These are phyloP conservation scores for Autographa gamma DNA, from an alignment of 2,888 invertebrate species.

Conservation along the genomic window DNA sequence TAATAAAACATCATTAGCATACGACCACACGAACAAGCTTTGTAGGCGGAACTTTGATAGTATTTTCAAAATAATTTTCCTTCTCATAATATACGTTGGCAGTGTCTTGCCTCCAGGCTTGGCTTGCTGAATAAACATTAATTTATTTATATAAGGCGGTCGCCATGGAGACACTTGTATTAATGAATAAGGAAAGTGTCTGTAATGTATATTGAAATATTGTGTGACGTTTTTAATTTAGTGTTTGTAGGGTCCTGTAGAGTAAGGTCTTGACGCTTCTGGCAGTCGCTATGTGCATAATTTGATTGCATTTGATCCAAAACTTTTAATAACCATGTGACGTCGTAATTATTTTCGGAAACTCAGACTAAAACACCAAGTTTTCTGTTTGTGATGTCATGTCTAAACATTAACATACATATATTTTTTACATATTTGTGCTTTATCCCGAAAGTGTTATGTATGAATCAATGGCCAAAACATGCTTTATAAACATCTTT, in stretches of 20 bases:
- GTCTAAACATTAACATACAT: too few relatives aligned
- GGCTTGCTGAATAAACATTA: constrained; percentile 59
- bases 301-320: too few relatives aligned
- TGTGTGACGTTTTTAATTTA: constrained; percentile 18
- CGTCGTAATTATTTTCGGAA: too few relatives aligned
- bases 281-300: neutral
- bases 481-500: too few relatives aligned
- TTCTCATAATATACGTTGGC: constrained; percentile 53
- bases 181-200: constrained; percentile 45
- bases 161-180: constrained; percentile 44
- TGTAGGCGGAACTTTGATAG: constrained; percentile 61
- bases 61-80: constrained; percentile 65
- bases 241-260: neutral
- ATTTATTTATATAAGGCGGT: constrained; percentile 41
- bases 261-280: too few relatives aligned
- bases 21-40: constrained; percentile 63
- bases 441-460: too few relatives aligned
- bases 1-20: constrained; percentile 54
- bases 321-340: too few relatives aligned
- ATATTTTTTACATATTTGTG: too few relatives aligned
- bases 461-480: too few relatives aligned
- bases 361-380: too few relatives aligned
- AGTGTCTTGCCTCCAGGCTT: constrained; percentile 37
- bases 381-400: too few relatives aligned
- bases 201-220: constrained; percentile 25